Evolutionary conservation across 2,888 invertebrate genomes (phyloP).

Genomic region (Deroplatys truncata): DNA sequence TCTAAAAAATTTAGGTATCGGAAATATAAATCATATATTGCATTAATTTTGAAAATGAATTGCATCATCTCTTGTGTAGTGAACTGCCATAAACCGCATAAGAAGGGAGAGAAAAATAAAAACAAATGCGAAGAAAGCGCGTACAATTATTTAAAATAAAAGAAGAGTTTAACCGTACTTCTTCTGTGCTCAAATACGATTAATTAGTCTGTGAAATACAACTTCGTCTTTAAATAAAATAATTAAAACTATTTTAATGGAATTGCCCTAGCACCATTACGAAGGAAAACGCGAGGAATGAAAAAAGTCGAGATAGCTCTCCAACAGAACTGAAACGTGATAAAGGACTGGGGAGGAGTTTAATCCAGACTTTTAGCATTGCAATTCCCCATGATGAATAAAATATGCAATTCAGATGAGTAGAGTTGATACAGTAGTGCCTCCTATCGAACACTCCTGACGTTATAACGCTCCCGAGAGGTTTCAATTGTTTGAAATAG

Average conservation of each 20-base stretch:
- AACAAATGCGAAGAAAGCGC: neutral
- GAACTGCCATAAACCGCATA: too few relatives aligned
- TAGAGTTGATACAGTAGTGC: neutral
- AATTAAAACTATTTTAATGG: neutral
- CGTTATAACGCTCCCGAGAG: neutral
- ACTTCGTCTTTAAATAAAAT: neutral
- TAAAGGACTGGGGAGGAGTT: neutral
- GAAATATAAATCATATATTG: too few relatives aligned
- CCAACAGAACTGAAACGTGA: neutral
- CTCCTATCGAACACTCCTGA: neutral
- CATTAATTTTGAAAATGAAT: too few relatives aligned
- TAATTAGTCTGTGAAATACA: neutral
- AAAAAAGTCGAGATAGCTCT: neutral
- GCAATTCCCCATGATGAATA: conserved; percentile 1
- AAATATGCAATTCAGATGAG: conserved; percentile 18
- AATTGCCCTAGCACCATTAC: too few relatives aligned
- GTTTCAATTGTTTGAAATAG: too few relatives aligned
- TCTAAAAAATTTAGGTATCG: too few relatives aligned
- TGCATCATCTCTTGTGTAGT: too few relatives aligned
- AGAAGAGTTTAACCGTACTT: neutral
- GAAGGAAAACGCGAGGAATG: neutral
- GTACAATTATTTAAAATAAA: neutral
- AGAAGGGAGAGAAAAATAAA: too few relatives aligned
- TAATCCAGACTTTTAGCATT: neutral
- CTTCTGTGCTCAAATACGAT: neutral